Base-by-base conservation (phyloP, 2,888 invertebrate species). In the Furcula furcula region DNA sequence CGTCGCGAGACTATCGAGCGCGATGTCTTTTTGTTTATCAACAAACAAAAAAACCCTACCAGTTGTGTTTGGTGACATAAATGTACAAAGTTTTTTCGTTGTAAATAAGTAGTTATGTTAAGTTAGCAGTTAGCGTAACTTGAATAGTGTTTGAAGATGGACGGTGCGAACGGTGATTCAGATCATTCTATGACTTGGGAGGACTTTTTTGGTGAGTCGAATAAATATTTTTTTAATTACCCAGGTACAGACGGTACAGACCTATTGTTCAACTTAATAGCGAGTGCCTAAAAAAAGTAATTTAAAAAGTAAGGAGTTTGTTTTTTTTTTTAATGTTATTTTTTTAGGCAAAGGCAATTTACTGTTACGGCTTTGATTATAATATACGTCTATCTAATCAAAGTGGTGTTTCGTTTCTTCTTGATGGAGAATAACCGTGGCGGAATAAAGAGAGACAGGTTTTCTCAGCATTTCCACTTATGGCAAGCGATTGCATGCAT, bases 141-240 rank as follows among this genome's bases (percentile, higher is more conserved):
- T 54, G 52, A 40, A 54, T 48, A 65, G 74, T 77, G 70, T 51
- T 59, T 53, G 71, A 86, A 81, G 67, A 89, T 89, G 89, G 89
- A 89, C 70, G 88, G 84, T 68, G 77, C 84, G 55, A 88, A 83
- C 61, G 88, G 87, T 65, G 92, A 93, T 75, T 92, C 92, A 59
- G 92, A 93, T 78, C 91, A 91, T 65, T 92, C 92, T 72, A 91
- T 92, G 89, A 92, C 91, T 71, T 93, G 93, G 93, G 93, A 93
- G 77, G 93, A 93, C 67, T 93, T 93, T 89, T 93, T 92, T 67
- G 93, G 93, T 93, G 65, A 83, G 92, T 89, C n/a, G n/a, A 48
- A 40, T 31, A 38, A 21, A 27, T 36, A 30, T 18, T 29, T 15
- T n/a, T n/a, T n/a, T n/a, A n/a, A n/a, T n/a, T n/a, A n/a, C n/a